Evolutionary conservation across 1,140 invertebrate genomes (phyloP), one percentile per base, ranked within the genome.

Genomic region (Atta colombica): DNA sequence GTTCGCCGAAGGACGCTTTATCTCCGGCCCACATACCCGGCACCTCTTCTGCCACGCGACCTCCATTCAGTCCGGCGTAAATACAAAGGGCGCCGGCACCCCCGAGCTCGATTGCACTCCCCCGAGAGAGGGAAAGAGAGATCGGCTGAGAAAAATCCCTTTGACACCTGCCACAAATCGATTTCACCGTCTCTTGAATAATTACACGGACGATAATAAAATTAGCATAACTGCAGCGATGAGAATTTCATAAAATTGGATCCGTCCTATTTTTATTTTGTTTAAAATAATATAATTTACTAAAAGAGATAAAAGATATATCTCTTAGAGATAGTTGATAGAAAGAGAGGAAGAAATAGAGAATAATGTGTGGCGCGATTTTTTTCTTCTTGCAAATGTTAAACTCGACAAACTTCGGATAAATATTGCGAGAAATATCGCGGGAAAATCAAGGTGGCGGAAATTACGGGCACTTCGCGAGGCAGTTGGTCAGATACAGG

Each of bases 1-100:
- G 78, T 93, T 92, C 88, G 68, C 35, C 86, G 88, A 92, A 91
- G 91, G 90, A 91, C 92, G 91, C 88, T 93, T 89, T 84, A 84
- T 84, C 91, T 92, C 87, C 88, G 91, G 85, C 90, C 90, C 91
- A 90, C 88, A 89, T 92, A 90, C 89, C 51, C 55, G 74, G 89
- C 81, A 78, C 87, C 92, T 68, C 80, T 87, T 77, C 35, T 77
- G 77, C 77, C 77, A 86, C 91, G 92, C 91, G 91, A 92, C 86
- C 75, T 89, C 87, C 92, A 93, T 93, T 93, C 90, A 93, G 53
- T 88, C 68, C 80, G 55, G 80, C 55, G 80, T 84, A 75, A 84
- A 74, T 84, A 84, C 69, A 84, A 84, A 84, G 80, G 55, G 58
- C 68, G 80, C 80, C 85, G 74, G 63, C 61, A 60, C 16, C 45